Conservation (phyloP, 2,888 invertebrate species). For the Chymomyza amoena region DNA sequence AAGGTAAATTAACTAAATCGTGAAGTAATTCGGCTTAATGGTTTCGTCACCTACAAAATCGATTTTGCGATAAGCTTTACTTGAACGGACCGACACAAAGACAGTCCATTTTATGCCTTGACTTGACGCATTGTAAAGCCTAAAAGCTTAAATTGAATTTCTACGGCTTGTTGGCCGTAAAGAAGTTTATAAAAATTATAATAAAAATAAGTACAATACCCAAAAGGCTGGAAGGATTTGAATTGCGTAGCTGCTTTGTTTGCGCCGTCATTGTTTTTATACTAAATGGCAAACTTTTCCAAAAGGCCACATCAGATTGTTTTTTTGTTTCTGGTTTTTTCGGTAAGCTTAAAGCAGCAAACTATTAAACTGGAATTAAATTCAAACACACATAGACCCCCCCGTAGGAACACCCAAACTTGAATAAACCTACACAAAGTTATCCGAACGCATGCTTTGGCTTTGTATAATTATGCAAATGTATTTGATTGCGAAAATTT, state of each 20-base stretch:
- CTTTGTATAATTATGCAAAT: slow-evolving; percentile 69
- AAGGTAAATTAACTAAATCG: slow-evolving; percentile 44
- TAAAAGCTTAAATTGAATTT: slow-evolving; percentile 59
- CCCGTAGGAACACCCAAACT: slow-evolving; percentile 5
- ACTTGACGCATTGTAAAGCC: slow-evolving; percentile 11
- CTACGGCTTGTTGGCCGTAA: slow-evolving; percentile 59
- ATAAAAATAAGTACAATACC: not conserved
- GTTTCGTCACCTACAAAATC: slow-evolving; percentile 69
- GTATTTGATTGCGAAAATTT: slow-evolving; percentile 68
- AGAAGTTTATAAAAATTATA: slow-evolving; percentile 42
- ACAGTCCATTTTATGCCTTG: not conserved
- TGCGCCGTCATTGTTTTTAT: slow-evolving; percentile 36
- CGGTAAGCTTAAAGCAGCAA: slow-evolving; percentile 53
- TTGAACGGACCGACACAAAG: slow-evolving; percentile 5
- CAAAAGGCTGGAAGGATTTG: slow-evolving; percentile 54
- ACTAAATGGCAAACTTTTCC: not conserved
- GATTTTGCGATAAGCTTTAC: slow-evolving; percentile 51
- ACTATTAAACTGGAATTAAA: slow-evolving; percentile 71
- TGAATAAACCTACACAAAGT: slow-evolving; percentile 9
- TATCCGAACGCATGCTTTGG: slow-evolving; percentile 42
- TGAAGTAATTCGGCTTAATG: slow-evolving; percentile 2
- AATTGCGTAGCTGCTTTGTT: slow-evolving; percentile 41
- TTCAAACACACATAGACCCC: slow-evolving; percentile 26
- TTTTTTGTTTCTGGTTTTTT: slow-evolving; percentile 13
- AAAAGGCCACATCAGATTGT: not conserved